These are phyloP conservation scores for Esox niger DNA, from an alignment of 2,113 vertebrate genomes.

Conservation along the genomic window DNA sequence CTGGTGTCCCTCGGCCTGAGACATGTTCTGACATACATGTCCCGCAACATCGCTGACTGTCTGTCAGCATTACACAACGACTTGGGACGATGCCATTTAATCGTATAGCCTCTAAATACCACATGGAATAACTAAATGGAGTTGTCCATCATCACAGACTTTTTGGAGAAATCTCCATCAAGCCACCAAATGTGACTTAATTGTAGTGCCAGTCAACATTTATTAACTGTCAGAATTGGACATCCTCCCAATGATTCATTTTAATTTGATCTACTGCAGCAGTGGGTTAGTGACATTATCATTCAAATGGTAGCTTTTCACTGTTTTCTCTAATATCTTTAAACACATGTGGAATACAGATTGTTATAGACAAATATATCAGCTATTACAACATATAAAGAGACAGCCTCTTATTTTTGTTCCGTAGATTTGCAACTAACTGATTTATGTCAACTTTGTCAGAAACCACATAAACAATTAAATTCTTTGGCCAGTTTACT, in stretches of 20 bases:
- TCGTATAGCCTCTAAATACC: neutral
- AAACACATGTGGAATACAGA: no score
- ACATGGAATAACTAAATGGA: neutral
- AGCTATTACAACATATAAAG: no score
- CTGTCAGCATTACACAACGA: constrained; percentile 24
- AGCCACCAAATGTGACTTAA: constrained; percentile 50
- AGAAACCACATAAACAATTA: no score
- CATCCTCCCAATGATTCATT: constrained; percentile 16
- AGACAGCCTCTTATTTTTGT: no score
- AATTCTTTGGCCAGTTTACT: no score
- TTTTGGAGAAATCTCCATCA: constrained; percentile 45
- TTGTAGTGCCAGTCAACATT: constrained; percentile 47
- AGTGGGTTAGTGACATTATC: neutral
- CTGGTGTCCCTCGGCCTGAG: constrained; percentile 28
- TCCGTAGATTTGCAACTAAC: no score
- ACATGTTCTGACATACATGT: constrained; percentile 19
- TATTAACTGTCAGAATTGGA: constrained; percentile 39
- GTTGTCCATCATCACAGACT: constrained; percentile 4
- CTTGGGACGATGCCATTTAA: constrained; percentile 15
- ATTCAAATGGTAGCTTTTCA: constrained; percentile 11
- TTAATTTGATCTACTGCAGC: constrained; percentile 35
- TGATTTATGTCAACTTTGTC: no score
- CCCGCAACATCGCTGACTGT: constrained; percentile 28
- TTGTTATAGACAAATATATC: no score
- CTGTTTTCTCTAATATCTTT: no score